These are phyloP conservation scores for Apocheima hispidaria DNA, from an alignment of 2,888 invertebrate species.

Conservation along the genomic window DNA sequence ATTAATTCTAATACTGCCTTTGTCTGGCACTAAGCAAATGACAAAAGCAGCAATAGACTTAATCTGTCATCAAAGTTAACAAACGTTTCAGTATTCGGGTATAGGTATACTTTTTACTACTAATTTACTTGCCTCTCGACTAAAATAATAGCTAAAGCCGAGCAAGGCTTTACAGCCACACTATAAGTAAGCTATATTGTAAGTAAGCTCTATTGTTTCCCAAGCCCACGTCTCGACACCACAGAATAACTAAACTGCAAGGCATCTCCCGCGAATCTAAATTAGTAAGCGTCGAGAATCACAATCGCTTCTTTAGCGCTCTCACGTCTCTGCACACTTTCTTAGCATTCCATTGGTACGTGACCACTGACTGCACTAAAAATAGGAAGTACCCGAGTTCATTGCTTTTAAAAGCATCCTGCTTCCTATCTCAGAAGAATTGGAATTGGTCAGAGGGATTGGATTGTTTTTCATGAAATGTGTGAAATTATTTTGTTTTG, in stretches of 20 bases:
- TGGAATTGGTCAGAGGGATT: too few species aligned
- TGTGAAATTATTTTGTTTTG: too few species aligned
- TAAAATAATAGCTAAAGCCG: too few species aligned
- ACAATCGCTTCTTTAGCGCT: slow-evolving; percentile 40
- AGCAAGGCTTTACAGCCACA: too few species aligned
- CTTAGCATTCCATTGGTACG: slow-evolving; percentile 68
- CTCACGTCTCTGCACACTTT: slow-evolving; percentile 58
- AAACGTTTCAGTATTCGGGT: too few species aligned
- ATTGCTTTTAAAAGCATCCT: slow-evolving; percentile 7
- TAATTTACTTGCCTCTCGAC: too few species aligned
- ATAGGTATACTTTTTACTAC: too few species aligned
- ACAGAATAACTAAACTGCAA: slow-evolving; percentile 32
- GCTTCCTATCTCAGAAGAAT: slow-evolving; percentile 1
- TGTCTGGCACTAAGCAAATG: too few species aligned
- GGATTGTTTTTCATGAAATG: too few species aligned
- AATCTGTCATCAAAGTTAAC: too few species aligned
- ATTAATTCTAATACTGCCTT: too few species aligned
- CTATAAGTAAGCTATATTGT: neutral
- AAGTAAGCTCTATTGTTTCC: slow-evolving; percentile 7
- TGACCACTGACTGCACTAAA: slow-evolving; percentile 48
- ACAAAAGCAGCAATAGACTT: too few species aligned
- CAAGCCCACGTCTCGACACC: slow-evolving; percentile 43
- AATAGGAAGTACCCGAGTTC: slow-evolving; percentile 19
- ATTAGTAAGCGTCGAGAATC: slow-evolving; percentile 72
- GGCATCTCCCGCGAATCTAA: slow-evolving; percentile 76